phyloP scores from a whole-genome alignment of 2,797 vertebrate species.

The Scomberomorus guttatus region DNA sequence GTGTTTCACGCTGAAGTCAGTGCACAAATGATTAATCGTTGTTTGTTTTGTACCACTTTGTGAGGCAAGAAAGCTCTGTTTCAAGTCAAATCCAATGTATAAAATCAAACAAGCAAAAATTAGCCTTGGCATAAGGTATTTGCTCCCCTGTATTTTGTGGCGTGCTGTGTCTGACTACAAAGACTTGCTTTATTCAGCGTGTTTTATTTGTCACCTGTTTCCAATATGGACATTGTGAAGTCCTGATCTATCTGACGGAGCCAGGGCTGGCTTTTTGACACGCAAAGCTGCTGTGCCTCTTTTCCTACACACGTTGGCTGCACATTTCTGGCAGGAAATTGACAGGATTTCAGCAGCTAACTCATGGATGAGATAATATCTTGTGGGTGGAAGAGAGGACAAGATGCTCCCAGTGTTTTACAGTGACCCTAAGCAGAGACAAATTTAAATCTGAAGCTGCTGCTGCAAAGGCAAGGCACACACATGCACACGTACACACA shows the following conservation, averaged over 20 bases:
- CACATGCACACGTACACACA: constrained; percentile 64
- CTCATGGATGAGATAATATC: constrained; percentile 85
- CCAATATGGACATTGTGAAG: constrained; percentile 84
- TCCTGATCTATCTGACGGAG: constrained; percentile 74
- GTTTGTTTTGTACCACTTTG: constrained; percentile 72
- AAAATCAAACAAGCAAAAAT: constrained; percentile 81
- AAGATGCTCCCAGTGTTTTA: constrained; percentile 84
- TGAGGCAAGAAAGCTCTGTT: constrained; percentile 62
- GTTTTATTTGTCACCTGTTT: constrained; percentile 88
- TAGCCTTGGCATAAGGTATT: constrained; percentile 71
- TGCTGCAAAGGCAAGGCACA: constrained; percentile 57
- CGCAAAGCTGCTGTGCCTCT: constrained; percentile 76
- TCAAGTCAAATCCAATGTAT: constrained; percentile 67
- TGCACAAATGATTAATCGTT: constrained; percentile 68
- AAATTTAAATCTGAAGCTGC: constrained; percentile 76
- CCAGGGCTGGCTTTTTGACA: constrained; percentile 78
- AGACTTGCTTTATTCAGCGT: constrained; percentile 75
- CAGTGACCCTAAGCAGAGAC: constrained; percentile 80
- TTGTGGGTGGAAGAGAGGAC: constrained; percentile 85
- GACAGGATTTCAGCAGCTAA: constrained; percentile 84
- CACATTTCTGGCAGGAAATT: constrained; percentile 87
- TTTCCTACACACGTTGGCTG: constrained; percentile 80
- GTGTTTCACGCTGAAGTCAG: constrained; percentile 45
- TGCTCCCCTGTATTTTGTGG: constrained; percentile 76
- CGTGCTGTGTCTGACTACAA: constrained; percentile 78